phyloP scores from a whole-genome alignment of 2,888 invertebrate species.

The Drosophila flavopinicola region DNA sequence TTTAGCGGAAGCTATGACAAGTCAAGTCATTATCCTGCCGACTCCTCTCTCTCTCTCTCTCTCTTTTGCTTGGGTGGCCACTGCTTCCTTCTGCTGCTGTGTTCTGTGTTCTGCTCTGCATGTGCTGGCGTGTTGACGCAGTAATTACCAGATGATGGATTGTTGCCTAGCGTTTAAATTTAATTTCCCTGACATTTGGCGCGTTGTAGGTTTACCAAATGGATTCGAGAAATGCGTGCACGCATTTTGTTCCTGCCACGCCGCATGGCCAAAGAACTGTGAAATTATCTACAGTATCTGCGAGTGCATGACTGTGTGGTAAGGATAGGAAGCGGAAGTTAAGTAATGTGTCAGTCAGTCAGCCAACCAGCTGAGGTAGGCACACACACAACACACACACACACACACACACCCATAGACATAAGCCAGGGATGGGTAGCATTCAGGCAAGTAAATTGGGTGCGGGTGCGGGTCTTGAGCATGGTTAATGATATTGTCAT shows the following conservation, averaged over 20 bases:
- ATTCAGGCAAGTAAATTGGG: conserved; percentile 37
- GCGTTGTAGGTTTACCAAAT: conserved; percentile 73
- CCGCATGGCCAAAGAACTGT: conserved; percentile 68
- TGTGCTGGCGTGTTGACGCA: conserved; percentile 76
- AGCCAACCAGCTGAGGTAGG: conserved; percentile 40
- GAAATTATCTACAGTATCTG: conserved; percentile 67
- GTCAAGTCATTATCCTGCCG: conserved; percentile 73
- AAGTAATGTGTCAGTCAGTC: conserved; percentile 76
- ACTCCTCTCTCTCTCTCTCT: conserved; percentile 13
- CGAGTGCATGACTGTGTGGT: conserved; percentile 24
- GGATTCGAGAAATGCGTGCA: conserved; percentile 76
- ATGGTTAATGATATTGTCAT: conserved; percentile 57
- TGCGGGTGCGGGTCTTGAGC: conserved; percentile 24
- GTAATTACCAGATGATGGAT: conserved; percentile 80
- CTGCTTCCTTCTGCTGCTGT: conserved; percentile 14
- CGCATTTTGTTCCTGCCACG: conserved; percentile 57
- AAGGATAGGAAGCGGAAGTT: conserved; percentile 73
- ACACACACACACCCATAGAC: conserved; percentile 10
- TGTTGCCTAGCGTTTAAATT: conserved; percentile 80
- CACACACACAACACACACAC: conserved; percentile 5
- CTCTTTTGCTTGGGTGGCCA: conserved; percentile 43
- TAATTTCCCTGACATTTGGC: conserved; percentile 79
- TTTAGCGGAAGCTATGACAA: conserved; percentile 75
- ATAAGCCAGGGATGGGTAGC: conserved; percentile 1
- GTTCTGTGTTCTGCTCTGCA: conserved; percentile 37